Conservation (phyloP, 2,888 invertebrate species). For the Isoperla grammatica region DNA sequence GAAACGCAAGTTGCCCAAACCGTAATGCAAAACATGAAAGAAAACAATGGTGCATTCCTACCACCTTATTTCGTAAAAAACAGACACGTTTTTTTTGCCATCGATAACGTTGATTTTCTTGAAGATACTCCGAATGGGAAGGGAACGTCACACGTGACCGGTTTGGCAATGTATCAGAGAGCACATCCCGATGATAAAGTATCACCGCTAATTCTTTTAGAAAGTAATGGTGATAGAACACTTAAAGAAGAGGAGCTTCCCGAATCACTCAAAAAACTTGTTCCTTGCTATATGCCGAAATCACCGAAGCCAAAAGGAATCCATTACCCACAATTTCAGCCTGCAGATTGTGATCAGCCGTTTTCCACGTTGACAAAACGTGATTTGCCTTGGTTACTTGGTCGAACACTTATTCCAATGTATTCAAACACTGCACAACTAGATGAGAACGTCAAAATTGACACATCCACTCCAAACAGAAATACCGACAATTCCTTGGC, state of each 20-base stretch:
- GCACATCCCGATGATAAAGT: conserved; percentile 5
- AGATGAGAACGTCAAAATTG: too few relatives aligned
- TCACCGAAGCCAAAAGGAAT: conserved; percentile 5
- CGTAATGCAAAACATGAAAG: conserved; percentile 12
- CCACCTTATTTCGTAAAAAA: conserved; percentile 17
- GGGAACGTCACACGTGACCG: conserved; percentile 22
- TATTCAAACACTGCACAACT: too few relatives aligned
- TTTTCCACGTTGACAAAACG: not conserved
- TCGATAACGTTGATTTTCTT: conserved; percentile 23
- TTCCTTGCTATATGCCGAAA: conserved; percentile 9
- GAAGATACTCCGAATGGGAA: conserved; percentile 25
- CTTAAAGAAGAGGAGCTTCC: not conserved
- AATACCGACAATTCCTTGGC: too few relatives aligned
- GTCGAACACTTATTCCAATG: not conserved
- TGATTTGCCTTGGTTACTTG: conserved; percentile 14
- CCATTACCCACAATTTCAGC: not conserved
- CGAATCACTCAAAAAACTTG: not conserved
- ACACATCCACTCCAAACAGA: too few relatives aligned
- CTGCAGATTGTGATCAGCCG: not conserved
- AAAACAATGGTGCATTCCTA: conserved; percentile 15
- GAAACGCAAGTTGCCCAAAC: conserved; percentile 11
- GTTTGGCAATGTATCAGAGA: conserved; percentile 20
- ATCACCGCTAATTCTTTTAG: not conserved
- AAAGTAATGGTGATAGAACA: not conserved
- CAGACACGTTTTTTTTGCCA: conserved; percentile 22